A percentile compares a stretch with the other conserved stretches of the same genome.
Conservation (phyloP, 2,797 vertebrate genomes). For the Cynodonichthys magdalenae region DNA sequence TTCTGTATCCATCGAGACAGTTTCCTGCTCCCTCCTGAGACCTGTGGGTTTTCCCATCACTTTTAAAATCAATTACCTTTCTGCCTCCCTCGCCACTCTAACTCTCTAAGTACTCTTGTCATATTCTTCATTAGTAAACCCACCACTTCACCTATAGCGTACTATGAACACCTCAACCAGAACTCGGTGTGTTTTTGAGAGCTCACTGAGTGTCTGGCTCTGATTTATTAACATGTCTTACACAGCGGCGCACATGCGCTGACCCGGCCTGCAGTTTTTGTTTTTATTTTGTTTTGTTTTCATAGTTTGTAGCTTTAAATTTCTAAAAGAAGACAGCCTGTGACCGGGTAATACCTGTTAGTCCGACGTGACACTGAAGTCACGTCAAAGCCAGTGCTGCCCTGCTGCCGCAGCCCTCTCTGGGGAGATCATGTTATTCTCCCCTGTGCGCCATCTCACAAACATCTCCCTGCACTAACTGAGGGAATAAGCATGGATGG, state of each 20-base stretch:
- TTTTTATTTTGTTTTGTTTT: conserved; percentile 9
- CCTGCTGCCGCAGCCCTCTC: conserved; percentile 49
- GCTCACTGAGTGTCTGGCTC: conserved; percentile 55
- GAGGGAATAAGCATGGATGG: conserved; percentile 76
- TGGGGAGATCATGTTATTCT: conserved; percentile 70
- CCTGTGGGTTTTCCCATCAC: conserved; percentile 79
- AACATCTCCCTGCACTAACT: conserved; percentile 72
- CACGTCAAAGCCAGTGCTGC: conserved; percentile 63
- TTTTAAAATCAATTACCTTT: conserved; percentile 84
- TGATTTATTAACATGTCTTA: conserved; percentile 60
- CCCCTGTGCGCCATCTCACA: conserved; percentile 70
- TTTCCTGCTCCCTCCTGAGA: conserved; percentile 76
- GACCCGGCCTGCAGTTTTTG: conserved; percentile 10
- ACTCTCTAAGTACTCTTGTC: conserved; percentile 75
- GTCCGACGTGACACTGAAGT: conserved; percentile 64
- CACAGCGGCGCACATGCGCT: conserved; percentile 18
- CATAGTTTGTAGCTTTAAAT: conserved; percentile 31
- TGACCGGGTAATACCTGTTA: conserved; percentile 57
- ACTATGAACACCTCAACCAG: conserved; percentile 52
- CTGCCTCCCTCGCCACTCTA: conserved; percentile 74
- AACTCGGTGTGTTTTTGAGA: conserved; percentile 62
- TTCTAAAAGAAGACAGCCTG: conserved; percentile 60
- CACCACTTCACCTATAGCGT: conserved; percentile 74
- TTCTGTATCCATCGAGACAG: conserved; percentile 72
- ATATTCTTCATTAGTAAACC: conserved; percentile 79